Base-by-base conservation (phyloP, 2,113 vertebrate species). In the Eptesicus fuscus region DNA sequence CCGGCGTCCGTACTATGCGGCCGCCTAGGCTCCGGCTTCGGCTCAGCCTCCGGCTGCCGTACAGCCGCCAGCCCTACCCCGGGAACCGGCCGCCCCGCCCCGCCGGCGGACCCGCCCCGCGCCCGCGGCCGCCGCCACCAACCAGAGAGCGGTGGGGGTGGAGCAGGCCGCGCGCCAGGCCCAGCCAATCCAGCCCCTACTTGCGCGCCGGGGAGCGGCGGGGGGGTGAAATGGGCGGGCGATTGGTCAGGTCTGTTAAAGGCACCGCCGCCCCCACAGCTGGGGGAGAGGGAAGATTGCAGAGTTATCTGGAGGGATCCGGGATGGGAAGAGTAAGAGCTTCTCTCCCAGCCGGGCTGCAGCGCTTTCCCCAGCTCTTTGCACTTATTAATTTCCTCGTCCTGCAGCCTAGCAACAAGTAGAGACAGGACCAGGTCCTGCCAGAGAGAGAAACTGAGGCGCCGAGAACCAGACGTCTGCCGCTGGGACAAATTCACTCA, bases 181-280 rank as follows among this genome's bases (percentile, higher is more conserved):
- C 30, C 6, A 42, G 94, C 87, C 83, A 97, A 96, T 97, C 95
- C 51, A 97, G 35, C 83, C 23, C 42, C 65, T 44, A 83, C 63
- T 42, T 8, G 20, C 0, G 7, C 40, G 23, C 91, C 28, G 4
- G 40, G 42, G 74, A 93, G 79, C 53, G 10, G 65, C 78, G 40
- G 14, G 30, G 12, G 37, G 37, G 37, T 37, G 93, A 67, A 78
- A 88, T 96, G 59, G 85, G 88, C 32, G 67, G 1, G 59, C 77
- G 95, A 95, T 93, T 97, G 63, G 23, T 94, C 92, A 14, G 84
- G 97, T 59, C 97, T 97, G 93, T 97, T 97, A 97, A 97, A 97
- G 96, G 83, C n/a, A 35, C 88, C 42, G 25, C 80, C 8, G 14
- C 25, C 87, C 83, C 18, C 7, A 0, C 4, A 42, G 37, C 32